Evolutionary conservation across 2,113 vertebrate species (phyloP).

Genomic region (Recurvirostra avosetta): DNA sequence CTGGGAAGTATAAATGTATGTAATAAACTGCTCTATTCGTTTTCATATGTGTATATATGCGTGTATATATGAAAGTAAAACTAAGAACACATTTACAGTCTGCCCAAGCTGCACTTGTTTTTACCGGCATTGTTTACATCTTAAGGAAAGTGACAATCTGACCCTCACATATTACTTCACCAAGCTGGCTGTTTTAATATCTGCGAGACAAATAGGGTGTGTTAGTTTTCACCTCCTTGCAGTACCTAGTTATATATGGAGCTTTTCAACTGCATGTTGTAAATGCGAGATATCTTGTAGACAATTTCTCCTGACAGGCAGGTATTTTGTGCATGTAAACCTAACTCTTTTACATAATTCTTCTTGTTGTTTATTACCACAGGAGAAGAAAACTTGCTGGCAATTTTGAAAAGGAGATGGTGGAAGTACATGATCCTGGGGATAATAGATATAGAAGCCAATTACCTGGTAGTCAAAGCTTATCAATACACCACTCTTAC

Average conservation of each 20-base stretch:
- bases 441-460: conserved; percentile 93
- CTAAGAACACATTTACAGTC: not conserved
- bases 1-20: not conserved
- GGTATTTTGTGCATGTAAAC: not conserved
- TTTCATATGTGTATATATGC: not conserved
- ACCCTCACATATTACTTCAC: not conserved
- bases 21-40: not conserved
- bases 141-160: not conserved
- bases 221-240: not conserved
- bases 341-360: conserved; percentile 8
- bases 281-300: not conserved
- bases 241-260: not conserved
- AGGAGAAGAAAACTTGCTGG: conserved; percentile 95
- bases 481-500: conserved; percentile 95
- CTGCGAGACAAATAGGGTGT: not conserved
- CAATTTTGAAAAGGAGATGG: conserved; percentile 93
- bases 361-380: conserved; percentile 37
- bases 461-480: conserved; percentile 93
- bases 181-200: not conserved
- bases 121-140: not conserved
- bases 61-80: not conserved
- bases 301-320: not conserved
- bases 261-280: not conserved
- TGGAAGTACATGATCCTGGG: conserved; percentile 98
- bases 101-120: not conserved